Evolutionary conservation across 2,113 vertebrate species (phyloP).

Genomic region (Lepisosteus oculatus): DNA sequence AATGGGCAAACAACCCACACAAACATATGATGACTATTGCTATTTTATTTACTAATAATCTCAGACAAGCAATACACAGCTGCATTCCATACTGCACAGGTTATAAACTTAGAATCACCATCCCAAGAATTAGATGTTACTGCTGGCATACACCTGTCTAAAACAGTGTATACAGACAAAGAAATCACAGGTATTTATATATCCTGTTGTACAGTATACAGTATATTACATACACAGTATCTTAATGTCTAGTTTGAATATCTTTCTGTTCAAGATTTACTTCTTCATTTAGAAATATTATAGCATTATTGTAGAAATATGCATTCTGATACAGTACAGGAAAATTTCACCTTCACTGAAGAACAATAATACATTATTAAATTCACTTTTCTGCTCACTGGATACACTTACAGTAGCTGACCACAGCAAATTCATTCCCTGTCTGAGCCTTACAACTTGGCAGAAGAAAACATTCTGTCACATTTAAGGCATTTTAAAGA

Average conservation of each 20-base stretch:
- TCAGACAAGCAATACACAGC: no score
- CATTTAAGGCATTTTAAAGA: conserved; percentile 99
- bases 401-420: conserved; percentile 99
- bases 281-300: conserved; percentile 33
- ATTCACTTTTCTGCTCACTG: conserved; percentile 98
- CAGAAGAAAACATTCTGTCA: conserved; percentile 99
- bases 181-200: no score
- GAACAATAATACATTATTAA: conserved; percentile 99
- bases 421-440: conserved; percentile 99
- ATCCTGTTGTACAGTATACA: no score
- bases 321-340: conserved; percentile 85
- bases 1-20: no score
- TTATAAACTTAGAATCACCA: no score
- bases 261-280: conserved; percentile 44
- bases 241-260: conserved; percentile 26
- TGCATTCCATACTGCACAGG: no score
- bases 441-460: conserved; percentile 97
- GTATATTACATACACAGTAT: no score
- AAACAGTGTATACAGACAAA: no score
- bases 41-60: no score
- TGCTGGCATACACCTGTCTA: no score
- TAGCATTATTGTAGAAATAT: conserved; percentile 21
- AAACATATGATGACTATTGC: no score
- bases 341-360: conserved; percentile 99
- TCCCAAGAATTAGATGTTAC: no score